Evolutionary conservation across 2,113 vertebrate genomes (phyloP).

Genomic region (Brachyhypopomus occidentalis): DNA sequence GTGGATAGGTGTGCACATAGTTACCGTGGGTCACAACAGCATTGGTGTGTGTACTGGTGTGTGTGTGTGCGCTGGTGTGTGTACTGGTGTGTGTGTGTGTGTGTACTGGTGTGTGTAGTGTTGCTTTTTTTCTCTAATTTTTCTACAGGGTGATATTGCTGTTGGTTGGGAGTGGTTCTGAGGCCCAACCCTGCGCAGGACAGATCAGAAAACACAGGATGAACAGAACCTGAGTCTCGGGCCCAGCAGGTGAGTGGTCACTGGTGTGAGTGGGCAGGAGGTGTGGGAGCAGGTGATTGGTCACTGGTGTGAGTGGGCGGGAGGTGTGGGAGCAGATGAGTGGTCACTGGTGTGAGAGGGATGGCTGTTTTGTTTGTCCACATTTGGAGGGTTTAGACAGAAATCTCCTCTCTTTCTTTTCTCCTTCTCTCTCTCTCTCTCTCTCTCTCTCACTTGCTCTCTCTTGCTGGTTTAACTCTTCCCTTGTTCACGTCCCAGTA

Average conservation of each 20-base stretch:
- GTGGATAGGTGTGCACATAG: too few relatives aligned
- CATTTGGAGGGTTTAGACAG: conserved; percentile 72
- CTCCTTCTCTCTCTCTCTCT: conserved; percentile 7
- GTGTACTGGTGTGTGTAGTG: too few relatives aligned
- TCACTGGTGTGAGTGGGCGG: background rate
- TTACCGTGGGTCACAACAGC: too few relatives aligned
- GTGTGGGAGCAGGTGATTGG: conserved; percentile 35
- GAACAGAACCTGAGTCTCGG: too few relatives aligned
- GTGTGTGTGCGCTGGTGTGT: too few relatives aligned
- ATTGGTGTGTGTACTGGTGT: too few relatives aligned
- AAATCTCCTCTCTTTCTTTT: conserved; percentile 67
- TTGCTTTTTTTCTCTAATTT: too few relatives aligned
- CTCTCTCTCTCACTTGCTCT: background rate
- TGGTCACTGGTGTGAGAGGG: conserved; percentile 41
- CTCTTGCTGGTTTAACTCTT: background rate
- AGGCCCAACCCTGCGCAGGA: conserved; percentile 20
- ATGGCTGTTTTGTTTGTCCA: conserved; percentile 65
- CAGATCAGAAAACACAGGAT: conserved; percentile 31
- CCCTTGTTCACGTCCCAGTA: conserved; percentile 51
- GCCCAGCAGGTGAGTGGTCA: too few relatives aligned
- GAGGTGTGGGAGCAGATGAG: conserved; percentile 61
- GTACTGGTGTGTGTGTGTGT: too few relatives aligned
- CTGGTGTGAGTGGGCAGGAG: conserved; percentile 37
- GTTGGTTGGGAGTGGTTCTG: too few relatives aligned
- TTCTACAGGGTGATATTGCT: too few relatives aligned